phyloP scores from a whole-genome alignment of 2,888 invertebrate genomes.

The Nudaria mundana region DNA sequence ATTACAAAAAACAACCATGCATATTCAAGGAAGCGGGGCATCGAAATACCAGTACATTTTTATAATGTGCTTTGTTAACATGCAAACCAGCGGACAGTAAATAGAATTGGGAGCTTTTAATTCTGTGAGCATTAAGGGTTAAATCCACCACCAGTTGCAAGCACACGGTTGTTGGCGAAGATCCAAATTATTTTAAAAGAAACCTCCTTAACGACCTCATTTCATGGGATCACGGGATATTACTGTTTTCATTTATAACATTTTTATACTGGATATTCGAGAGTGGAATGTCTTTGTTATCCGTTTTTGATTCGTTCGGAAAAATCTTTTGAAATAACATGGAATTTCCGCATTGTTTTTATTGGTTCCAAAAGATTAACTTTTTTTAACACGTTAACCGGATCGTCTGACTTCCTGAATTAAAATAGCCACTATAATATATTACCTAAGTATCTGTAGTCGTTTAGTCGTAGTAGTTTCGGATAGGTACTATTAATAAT shows the following conservation, averaged over 20 bases:
- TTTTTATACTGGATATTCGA: constrained; percentile 21
- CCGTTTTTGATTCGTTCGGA: not conserved
- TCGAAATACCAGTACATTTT: constrained; percentile 9
- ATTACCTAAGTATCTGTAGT: no score
- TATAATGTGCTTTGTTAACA: constrained; percentile 29
- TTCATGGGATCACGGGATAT: constrained; percentile 37
- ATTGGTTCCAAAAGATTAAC: no score
- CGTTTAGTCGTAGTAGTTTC: no score
- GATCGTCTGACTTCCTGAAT: no score
- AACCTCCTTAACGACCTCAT: constrained; percentile 60
- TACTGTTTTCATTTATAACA: constrained; percentile 31
- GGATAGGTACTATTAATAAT: no score
- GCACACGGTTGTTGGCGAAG: constrained; percentile 52
- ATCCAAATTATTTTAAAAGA: constrained; percentile 77
- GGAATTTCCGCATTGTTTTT: no score
- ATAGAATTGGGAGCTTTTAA: constrained; percentile 59
- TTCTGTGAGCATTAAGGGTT: constrained; percentile 56
- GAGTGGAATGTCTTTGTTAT: constrained; percentile 21
- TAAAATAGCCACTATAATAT: no score
- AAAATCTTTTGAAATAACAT: no score
- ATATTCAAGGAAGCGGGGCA: constrained; percentile 4
- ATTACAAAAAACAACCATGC: constrained; percentile 1
- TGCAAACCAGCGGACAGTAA: constrained; percentile 43
- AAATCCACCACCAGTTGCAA: constrained; percentile 75
- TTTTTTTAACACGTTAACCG: no score